phyloP scores from a whole-genome alignment of 2,113 vertebrate species.

The Coregonus clupeaformis region DNA sequence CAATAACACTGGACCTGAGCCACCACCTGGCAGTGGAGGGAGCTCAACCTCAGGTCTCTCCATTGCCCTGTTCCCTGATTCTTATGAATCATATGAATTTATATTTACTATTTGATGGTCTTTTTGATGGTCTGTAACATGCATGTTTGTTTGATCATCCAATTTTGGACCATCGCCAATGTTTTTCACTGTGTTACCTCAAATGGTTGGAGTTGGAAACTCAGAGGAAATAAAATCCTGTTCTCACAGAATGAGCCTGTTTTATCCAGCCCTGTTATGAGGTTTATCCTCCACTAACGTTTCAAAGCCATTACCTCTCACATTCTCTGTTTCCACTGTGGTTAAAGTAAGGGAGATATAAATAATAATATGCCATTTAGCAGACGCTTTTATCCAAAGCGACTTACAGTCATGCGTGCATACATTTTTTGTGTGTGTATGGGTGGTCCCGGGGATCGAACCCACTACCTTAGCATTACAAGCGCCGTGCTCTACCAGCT shows the following conservation, averaged over 20 bases:
- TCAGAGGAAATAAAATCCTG: too few relatives aligned
- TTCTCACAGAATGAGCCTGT: too few relatives aligned
- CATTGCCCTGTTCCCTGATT: not conserved
- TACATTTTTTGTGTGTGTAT: too few relatives aligned
- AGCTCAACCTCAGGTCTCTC: not conserved
- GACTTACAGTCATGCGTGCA: too few relatives aligned
- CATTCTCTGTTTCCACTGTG: slow-evolving; percentile 17
- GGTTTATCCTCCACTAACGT: not conserved
- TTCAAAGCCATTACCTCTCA: not conserved
- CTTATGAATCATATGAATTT: not conserved
- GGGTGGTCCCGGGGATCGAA: too few relatives aligned
- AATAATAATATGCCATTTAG: too few relatives aligned
- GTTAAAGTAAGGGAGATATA: slow-evolving; percentile 13
- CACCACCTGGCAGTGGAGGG: not conserved
- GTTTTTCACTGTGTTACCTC: not conserved
- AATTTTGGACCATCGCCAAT: not conserved
- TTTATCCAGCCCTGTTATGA: not conserved
- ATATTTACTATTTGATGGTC: not conserved
- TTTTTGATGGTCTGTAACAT: not conserved
- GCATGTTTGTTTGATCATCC: not conserved
- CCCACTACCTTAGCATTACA: too few relatives aligned
- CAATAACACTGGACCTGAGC: not conserved
- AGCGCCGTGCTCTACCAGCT: too few relatives aligned
- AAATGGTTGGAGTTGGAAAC: not conserved
- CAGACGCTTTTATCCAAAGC: too few relatives aligned